Base-by-base conservation (phyloP, 2,888 invertebrate genomes). In the Pharmacophagus antenor region DNA sequence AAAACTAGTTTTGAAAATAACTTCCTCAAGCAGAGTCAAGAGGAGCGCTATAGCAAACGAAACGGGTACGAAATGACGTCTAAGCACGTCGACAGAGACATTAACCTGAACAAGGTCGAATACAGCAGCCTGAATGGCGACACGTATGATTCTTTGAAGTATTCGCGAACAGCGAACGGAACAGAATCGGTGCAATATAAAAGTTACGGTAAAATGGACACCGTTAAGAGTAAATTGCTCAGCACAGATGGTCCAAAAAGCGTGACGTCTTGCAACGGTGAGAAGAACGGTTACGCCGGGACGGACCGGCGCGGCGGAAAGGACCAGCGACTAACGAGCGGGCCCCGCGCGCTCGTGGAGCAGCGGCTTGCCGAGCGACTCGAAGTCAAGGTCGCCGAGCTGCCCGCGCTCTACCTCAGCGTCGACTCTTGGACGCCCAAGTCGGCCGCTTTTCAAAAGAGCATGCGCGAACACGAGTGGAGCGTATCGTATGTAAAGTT, bases 341-440 rank as follows among this genome's bases (percentile, higher is more conserved):
- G 89, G 1, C 80, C 90, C 63, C 82, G 84, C 70, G 78, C 87
- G 57, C 72, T 87, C 65, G 90, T 88, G 62, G 90, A 90, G 65
- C 88, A 88, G 76, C 75, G 90, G 67, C 91, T 84, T 70, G 92
- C 85, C 51, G 86, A 91, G 69, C 82, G 88, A 41, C 85, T 91
- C 53, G 92, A 92, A 73, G 88, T 86, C 67, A 92, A 90, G 80
- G 89, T 86, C 64, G 88, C 91, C 50, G 92, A 92, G 76, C 90
- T 93, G 80, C 94, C 95, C 56, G 93, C 94, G 68, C 92, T 95
- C 65, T 95, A 95, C 84, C 92, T 94, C 71, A 93, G 94, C 62
- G 92, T 94, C 79, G 90, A 89, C 70, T 94, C 94, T 73, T 95
- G 95, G 95, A 94, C 94, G 77, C 94, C 95, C 78, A 95, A 95